Conservation (phyloP, 2,113 vertebrate genomes). For the Myotis lucifugus region DNA sequence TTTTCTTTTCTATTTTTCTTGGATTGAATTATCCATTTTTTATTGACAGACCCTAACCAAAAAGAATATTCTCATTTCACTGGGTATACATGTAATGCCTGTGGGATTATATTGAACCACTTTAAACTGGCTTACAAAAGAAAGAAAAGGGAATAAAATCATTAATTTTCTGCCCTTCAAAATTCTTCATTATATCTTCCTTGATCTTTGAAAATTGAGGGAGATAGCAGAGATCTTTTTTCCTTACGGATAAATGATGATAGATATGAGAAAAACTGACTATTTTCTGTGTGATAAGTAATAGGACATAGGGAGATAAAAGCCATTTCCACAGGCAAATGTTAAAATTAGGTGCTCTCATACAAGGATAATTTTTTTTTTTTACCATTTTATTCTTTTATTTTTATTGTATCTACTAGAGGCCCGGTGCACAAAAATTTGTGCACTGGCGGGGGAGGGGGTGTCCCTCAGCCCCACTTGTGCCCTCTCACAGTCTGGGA, state of each 20-base stretch:
- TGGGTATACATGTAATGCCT: background rate
- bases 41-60: background rate
- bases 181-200: background rate
- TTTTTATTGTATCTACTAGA: background rate
- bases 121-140: background rate
- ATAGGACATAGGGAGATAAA: background rate
- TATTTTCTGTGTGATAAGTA: background rate
- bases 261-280: background rate
- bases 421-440: no score
- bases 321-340: background rate
- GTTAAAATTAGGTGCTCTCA: background rate
- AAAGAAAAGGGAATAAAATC: background rate
- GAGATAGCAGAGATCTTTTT: background rate
- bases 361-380: background rate
- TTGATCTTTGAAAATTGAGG: background rate
- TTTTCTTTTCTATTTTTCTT: background rate
- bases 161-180: background rate
- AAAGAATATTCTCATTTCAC: background rate
- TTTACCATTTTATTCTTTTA: background rate
- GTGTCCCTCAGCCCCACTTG: no score
- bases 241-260: background rate
- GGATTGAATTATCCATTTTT: background rate
- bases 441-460: no score
- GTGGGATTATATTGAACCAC: background rate
- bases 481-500: no score